Conservation (phyloP, 1,140 invertebrate species). For the Trachymyrmex cornetzi region DNA sequence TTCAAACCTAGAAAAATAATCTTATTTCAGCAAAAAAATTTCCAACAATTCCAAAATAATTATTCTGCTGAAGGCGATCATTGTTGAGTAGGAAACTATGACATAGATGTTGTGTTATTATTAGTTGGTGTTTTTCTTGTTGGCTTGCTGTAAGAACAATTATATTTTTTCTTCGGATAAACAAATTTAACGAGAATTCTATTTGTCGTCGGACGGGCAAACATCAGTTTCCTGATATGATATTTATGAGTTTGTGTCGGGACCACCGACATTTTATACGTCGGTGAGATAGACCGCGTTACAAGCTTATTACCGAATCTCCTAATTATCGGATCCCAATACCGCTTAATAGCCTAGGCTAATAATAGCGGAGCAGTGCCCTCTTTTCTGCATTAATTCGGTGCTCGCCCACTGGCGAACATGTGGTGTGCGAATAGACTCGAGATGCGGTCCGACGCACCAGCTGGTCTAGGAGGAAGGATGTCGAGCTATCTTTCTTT, state of each 20-base stretch:
- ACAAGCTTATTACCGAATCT: conserved; percentile 63
- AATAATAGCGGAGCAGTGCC: conserved; percentile 73
- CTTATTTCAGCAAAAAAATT: too few relatives aligned
- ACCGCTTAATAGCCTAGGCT: conserved; percentile 66
- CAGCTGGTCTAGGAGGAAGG: conserved; percentile 81
- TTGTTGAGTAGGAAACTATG: too few relatives aligned
- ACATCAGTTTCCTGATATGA: neutral
- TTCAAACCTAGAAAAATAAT: too few relatives aligned
- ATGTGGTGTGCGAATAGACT: conserved; percentile 82
- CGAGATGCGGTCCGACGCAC: conserved; percentile 69
- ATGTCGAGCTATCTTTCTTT: conserved; percentile 68
- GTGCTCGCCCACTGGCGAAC: conserved; percentile 75
- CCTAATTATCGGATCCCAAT: conserved; percentile 71
- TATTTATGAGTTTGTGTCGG: conserved; percentile 11
- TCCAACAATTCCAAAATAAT: too few relatives aligned
- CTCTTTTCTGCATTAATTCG: conserved; percentile 79
- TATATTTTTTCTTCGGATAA: neutral
- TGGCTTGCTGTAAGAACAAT: neutral
- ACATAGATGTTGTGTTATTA: too few relatives aligned
- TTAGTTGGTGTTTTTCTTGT: too few relatives aligned
- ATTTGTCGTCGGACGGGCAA: neutral
- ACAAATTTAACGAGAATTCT: neutral
- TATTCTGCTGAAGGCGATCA: too few relatives aligned
- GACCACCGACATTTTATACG: conserved; percentile 4
- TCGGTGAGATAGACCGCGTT: conserved; percentile 14